phyloP scores from a whole-genome alignment of 1,140 invertebrate genomes.

The Camponotus floridanus region DNA sequence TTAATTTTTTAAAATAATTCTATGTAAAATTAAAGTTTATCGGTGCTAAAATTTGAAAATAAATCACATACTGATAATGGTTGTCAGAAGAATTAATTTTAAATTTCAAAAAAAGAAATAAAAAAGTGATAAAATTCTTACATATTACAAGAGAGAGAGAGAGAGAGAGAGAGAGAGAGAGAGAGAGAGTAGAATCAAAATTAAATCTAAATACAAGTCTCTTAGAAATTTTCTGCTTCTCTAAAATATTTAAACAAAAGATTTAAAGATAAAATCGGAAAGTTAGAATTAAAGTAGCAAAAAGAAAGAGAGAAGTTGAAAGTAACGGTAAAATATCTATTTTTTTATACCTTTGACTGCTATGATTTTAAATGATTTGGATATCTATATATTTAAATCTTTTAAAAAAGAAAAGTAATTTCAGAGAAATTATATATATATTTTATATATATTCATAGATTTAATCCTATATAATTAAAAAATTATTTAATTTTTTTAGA shows the following conservation, averaged over 20 bases:
- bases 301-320: no score
- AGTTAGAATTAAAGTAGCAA: not conserved
- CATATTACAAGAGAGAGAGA: no score
- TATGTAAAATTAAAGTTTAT: not conserved
- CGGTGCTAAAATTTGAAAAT: not conserved
- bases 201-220: no score
- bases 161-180: no score
- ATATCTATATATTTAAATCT: not conserved
- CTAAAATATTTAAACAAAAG: not conserved
- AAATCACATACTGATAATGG: not conserved
- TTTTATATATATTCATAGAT: no score
- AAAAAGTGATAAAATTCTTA: no score
- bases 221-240: not conserved
- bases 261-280: not conserved
- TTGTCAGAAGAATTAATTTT: not conserved
- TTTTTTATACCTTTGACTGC: no score
- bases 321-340: not conserved
- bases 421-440: no score
- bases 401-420: no score
- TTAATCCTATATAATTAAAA: not conserved
- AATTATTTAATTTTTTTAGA: slow-evolving; percentile 1
- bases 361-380: not conserved
- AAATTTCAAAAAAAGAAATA: not conserved
- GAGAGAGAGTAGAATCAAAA: no score
- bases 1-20: not conserved